A percentile compares a stretch with the other conserved stretches of the same genome.
Conservation (phyloP, 2,113 vertebrate species). For the Dromas ardeola region DNA sequence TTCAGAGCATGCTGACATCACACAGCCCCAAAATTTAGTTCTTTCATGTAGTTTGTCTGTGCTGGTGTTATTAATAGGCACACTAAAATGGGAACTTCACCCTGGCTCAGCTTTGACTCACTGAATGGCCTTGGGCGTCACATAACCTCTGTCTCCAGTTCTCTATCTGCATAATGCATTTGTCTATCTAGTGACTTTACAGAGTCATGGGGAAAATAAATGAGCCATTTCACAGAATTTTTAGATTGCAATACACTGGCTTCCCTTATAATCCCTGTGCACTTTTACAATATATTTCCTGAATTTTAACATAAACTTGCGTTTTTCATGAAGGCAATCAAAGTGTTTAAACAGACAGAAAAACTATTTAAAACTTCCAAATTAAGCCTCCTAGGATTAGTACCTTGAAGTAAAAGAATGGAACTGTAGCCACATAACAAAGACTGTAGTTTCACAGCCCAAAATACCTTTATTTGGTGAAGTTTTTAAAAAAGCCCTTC, state of each 20-base stretch:
- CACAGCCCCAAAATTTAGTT: background rate
- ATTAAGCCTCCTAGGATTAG: background rate
- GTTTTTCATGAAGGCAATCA: background rate
- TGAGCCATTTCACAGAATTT: background rate
- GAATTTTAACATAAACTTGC: background rate
- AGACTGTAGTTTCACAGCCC: background rate
- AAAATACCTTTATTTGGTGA: background rate
- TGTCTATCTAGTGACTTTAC: constrained; percentile 24
- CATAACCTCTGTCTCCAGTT: constrained; percentile 54
- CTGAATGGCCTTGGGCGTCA: constrained; percentile 55
- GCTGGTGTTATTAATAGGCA: constrained; percentile 53
- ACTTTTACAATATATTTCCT: background rate
- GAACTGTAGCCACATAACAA: background rate
- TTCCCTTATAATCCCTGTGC: background rate
- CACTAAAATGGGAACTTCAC: constrained; percentile 32
- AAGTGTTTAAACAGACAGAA: background rate
- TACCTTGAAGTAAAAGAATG: background rate
- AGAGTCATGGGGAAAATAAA: constrained; percentile 25
- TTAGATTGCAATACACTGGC: background rate
- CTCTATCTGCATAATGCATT: constrained; percentile 32
- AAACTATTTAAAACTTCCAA: background rate
- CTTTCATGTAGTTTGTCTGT: constrained; percentile 14
- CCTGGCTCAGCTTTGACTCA: constrained; percentile 47
- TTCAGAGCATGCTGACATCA: background rate
- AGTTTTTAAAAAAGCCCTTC: background rate